Evolutionary conservation across 2,888 invertebrate genomes (phyloP).

Genomic region (Andrena trimmerana): DNA sequence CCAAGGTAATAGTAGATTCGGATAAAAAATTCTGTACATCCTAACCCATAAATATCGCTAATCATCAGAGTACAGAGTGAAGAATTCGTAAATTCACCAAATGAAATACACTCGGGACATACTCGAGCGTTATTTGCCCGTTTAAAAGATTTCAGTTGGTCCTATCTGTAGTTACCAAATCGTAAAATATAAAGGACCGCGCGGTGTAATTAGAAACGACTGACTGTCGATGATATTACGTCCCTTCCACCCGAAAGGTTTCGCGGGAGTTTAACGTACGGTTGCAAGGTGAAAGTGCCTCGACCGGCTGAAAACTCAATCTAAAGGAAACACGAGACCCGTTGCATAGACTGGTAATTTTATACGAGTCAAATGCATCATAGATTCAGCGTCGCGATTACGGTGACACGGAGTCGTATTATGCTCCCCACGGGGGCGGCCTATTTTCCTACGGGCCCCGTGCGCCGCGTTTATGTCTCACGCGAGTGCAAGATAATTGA

Average conservation of each 20-base stretch:
- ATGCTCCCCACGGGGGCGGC: slow-evolving; percentile 41
- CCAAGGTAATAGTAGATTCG: no score
- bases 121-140: no score
- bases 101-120: neutral
- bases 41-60: neutral
- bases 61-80: neutral
- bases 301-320: slow-evolving; percentile 57
- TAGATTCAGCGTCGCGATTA: slow-evolving; percentile 54
- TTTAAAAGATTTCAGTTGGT: neutral
- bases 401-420: slow-evolving; percentile 52
- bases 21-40: no score
- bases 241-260: slow-evolving; percentile 5
- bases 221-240: slow-evolving; percentile 10
- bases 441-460: slow-evolving; percentile 49
- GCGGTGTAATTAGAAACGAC: slow-evolving; percentile 8
- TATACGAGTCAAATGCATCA: slow-evolving; percentile 56
- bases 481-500: slow-evolving; percentile 66
- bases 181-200: neutral
- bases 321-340: slow-evolving; percentile 58
- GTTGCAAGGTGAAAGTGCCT: slow-evolving; percentile 51
- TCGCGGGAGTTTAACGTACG: slow-evolving; percentile 46
- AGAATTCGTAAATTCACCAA: neutral
- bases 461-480: slow-evolving; percentile 42
- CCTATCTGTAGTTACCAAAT: neutral
- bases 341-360: slow-evolving; percentile 55